Base-by-base conservation (phyloP, 2,888 invertebrate genomes). In the Lasioglossum villosulum region DNA sequence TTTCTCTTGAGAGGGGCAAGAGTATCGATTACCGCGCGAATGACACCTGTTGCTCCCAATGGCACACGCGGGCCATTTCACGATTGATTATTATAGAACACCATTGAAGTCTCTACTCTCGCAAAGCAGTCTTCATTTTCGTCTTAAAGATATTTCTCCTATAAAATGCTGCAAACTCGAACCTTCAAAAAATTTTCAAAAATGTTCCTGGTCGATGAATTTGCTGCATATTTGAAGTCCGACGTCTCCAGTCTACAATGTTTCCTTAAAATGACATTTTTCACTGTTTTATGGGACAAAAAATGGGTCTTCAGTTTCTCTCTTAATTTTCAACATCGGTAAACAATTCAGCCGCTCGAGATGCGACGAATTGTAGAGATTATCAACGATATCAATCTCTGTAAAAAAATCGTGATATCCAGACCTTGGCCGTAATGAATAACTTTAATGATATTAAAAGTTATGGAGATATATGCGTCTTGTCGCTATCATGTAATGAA, bases 381-480 rank as follows among this genome's bases (percentile, higher is more conserved):
- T 27, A 71, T 42, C 16, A 27, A 42, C n/a, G 16, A 27, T 27
- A 42, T 71, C 42, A 6, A 42, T 12, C 8, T n/a, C 4, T 56
- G n/a, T 56, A 19, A 14, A n/a, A n/a, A 74, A 74, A 37, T 27
- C 16, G 16, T 37, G 27, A 74, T 39, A 30, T 27, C 37, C 16
- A n/a, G 27, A 75, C 56, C 59, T 75, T 27, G 75, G 2, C 8
- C 4, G 27, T 5, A 59, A 59, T 4, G 27, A 37, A 39, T 19
- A 39, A 3, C 27, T 5, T 4, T 68, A 39, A 77, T 77, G 68
- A 77, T 0, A 68, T 77, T 77, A 37, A n/a, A 77, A 68, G 27
- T 37, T 48, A 77, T 77, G 77, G 12, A 48, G 37, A 77, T 48
- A 12, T 12, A 70, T 37, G 63, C 63, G 27, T 1, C 63, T 14